Evolutionary conservation across 2,113 vertebrate species (phyloP).

Genomic region (Neoarius graeffei): DNA sequence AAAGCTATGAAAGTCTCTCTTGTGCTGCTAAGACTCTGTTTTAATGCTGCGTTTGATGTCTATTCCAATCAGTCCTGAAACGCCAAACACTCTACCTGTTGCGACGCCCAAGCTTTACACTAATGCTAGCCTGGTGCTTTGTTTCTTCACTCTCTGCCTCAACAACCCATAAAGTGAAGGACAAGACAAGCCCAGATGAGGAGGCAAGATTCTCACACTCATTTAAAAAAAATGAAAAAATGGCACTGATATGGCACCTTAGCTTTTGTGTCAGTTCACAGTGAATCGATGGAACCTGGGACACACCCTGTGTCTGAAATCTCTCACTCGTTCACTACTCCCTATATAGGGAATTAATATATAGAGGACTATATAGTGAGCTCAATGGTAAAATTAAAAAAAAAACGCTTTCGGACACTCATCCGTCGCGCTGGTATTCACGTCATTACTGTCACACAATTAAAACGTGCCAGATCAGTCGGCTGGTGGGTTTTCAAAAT

Average conservation of each 20-base stretch:
- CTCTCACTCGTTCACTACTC: too few species aligned
- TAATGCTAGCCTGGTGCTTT: not conserved
- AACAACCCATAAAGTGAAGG: not conserved
- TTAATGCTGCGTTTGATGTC: slow-evolving; percentile 60
- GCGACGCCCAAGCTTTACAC: not conserved
- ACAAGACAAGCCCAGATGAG: not conserved
- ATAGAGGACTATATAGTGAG: too few species aligned
- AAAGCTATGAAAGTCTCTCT: slow-evolving; percentile 62
- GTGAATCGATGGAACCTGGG: not conserved
- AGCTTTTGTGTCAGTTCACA: not conserved
- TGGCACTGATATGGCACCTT: not conserved
- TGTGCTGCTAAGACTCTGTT: slow-evolving; percentile 44
- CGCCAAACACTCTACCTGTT: slow-evolving; percentile 42
- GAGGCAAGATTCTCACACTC: not conserved
- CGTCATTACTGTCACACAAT: too few species aligned
- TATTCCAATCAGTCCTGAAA: slow-evolving; percentile 39
- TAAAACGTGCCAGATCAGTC: too few species aligned
- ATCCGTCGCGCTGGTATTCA: too few species aligned
- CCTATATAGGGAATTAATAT: too few species aligned
- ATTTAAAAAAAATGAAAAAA: not conserved
- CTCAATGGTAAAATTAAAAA: too few species aligned
- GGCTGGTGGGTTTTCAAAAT: too few species aligned
- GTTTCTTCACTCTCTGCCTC: not conserved
- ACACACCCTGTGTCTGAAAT: not conserved
- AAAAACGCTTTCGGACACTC: too few species aligned